Evolutionary conservation across 2,797 vertebrate genomes (phyloP).

Genomic region (Sciurus vulgaris): DNA sequence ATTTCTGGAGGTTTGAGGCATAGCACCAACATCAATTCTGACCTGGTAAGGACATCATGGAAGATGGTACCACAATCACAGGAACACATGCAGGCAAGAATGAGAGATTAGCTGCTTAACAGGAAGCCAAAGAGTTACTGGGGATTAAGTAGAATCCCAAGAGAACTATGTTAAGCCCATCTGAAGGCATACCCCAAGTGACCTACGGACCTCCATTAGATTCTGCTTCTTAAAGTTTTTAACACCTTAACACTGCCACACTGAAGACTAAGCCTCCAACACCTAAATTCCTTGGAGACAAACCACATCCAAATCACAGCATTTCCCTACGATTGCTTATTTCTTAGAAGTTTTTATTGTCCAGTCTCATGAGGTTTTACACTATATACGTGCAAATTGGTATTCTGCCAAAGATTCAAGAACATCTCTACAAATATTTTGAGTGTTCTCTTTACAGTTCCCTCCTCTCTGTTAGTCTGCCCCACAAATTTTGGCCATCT

Average conservation of each 20-base stretch:
- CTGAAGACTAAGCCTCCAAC: neutral
- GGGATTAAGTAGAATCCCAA: neutral
- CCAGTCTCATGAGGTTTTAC: neutral
- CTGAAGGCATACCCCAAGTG: neutral
- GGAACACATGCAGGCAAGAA: neutral
- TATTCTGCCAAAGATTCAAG: neutral
- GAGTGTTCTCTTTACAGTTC: neutral
- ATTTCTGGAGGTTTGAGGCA: neutral
- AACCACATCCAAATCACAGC: no score
- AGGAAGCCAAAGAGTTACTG: neutral
- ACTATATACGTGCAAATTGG: neutral
- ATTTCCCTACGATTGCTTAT: neutral
- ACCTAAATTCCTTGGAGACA: neutral
- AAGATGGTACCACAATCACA: neutral
- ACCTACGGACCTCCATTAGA: neutral
- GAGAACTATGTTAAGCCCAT: neutral
- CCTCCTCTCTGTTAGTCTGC: neutral
- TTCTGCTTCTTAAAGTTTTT: neutral
- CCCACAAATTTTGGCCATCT: neutral
- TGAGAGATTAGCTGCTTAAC: neutral
- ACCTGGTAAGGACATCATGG: neutral
- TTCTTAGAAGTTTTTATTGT: neutral
- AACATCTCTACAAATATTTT: neutral
- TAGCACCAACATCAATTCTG: neutral
- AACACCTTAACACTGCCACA: neutral